Evolutionary conservation across 2,113 vertebrate genomes (phyloP), one percentile per base, ranked within the genome.

Genomic region (Coregonus clupeaformis): DNA sequence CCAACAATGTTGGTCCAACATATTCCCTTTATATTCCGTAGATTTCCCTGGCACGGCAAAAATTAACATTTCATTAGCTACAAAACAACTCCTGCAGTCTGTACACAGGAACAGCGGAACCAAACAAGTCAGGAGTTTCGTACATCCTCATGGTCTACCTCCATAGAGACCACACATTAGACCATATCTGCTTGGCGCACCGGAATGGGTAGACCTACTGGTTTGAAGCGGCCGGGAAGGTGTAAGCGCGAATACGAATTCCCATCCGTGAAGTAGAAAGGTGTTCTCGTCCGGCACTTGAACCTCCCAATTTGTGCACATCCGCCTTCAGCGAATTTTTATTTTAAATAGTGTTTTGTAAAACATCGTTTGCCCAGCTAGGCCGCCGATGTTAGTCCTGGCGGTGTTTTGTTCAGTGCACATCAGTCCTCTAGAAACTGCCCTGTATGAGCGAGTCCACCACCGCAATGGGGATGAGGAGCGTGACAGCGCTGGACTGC

Each of bases 1-100:
- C 32, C 62, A 65, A 63, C 29, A 12, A 14, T 22, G 2, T 36
- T 7, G n/a, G n/a, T n/a, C n/a, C n/a, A n/a, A n/a, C n/a, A n/a
- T n/a, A n/a, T n/a, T n/a, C 32, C 32, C 47, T 14, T 49, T 14
- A 49, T 3, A 47, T 47, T 55, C 12, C 42, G 22, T 22, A 6
- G 59, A 69, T 59, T 80, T 80, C 74, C 74, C 47, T 27, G 67
- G 76, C 13, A 57, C 71, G 20, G 67, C n/a, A 20, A 14, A 68
- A 76, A n/a, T 45, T 30, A 24, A 59, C 18, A n/a, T 20, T 4
- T 3, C 52, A 55, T 3, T 1, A 55, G 9, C 9, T 3, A n/a
- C 57, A 59, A 59, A 59, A 59, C 20, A 22, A n/a, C 14, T 11
- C 47, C 14, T 49, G 4, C 9, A 3, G 2, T 12, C 57, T 59